Base-by-base conservation (phyloP, 2,797 vertebrate species). In the Hydrolagus colliei region DNA sequence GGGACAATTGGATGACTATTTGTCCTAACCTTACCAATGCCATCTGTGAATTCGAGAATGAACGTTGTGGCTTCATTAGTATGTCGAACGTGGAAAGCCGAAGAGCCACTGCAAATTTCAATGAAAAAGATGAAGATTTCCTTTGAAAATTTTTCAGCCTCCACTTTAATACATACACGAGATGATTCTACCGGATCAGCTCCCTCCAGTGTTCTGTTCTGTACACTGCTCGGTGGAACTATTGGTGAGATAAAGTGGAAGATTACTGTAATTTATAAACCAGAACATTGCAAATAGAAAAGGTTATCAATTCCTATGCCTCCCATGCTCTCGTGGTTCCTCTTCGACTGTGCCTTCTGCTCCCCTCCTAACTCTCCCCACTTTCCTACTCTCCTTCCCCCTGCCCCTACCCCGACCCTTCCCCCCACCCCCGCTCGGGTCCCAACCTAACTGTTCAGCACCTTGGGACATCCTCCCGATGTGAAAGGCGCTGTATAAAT, bases 31-130 rank as follows among this genome's bases (percentile, higher is more conserved):
- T 77, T 77, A 77, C 75, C 75, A 52, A 52, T 61, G 75, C 59
- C 12, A 12, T 59, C 9, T 18, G 52, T 61, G 61, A 77, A 77
- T 59, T 77, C 75, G 35, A 77, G 41, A 61, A 77, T 77, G 20
- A 59, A 77, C 52, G n/a, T n/a, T 59, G 75, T 52, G 59, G 75
- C n/a, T 77, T 77, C 75, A 77, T 77, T 77, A 41, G 75, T 77
- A 52, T 77, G 9, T 12, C 18, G n/a, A 52, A 61, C 14, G 16
- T 61, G 75, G 75, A 77, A 77, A 77, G 75, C 20, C 3, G 3
- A 4, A 9, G 75, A 59, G 18, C 52, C 75, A 61, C 32, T 77
- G 14, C 52, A 77, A 20, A 41, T 61, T n/a, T 77, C 75, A 61
- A 77, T n/a, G 20, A 9, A 77, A 61, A 59, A 11, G 9, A 4